Conservation (phyloP, 2,888 invertebrate genomes). For the Gari tellinella region DNA sequence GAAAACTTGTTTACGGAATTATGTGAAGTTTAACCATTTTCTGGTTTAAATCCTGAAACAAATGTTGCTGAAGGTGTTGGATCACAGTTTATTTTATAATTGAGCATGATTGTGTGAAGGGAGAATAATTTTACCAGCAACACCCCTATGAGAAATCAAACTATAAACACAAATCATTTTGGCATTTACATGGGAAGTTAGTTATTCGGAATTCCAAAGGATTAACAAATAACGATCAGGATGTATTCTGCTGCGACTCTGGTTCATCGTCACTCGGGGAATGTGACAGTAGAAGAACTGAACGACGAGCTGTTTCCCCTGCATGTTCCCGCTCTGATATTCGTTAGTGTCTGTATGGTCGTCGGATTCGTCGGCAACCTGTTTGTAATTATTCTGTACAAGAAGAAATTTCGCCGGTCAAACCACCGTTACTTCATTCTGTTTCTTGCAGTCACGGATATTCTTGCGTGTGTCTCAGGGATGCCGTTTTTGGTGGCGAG, state of each 20-base stretch:
- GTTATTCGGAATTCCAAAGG: not conserved
- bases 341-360: slow-evolving; percentile 44
- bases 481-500: slow-evolving; percentile 63
- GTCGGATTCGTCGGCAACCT: slow-evolving; percentile 56
- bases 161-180: too few species aligned
- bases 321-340: slow-evolving; percentile 55
- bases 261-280: not conserved
- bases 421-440: slow-evolving; percentile 63
- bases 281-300: slow-evolving; percentile 42
- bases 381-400: slow-evolving; percentile 58
- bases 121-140: too few species aligned
- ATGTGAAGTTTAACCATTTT: too few species aligned
- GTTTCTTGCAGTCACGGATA: slow-evolving; percentile 59
- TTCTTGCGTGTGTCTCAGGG: slow-evolving; percentile 53
- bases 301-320: slow-evolving; percentile 47
- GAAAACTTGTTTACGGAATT: too few species aligned
- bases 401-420: slow-evolving; percentile 47
- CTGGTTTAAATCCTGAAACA: too few species aligned
- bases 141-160: too few species aligned
- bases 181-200: too few species aligned
- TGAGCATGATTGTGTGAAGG: too few species aligned
- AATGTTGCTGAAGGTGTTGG: too few species aligned
- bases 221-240: not conserved
- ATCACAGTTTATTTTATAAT: too few species aligned
- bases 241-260: slow-evolving; percentile 22